Percentiles rank a stretch among this genome's conserved stretches.
Evolutionary conservation across 1,140 invertebrate species (phyloP).

Genomic region (Teleogryllus occipitalis): DNA sequence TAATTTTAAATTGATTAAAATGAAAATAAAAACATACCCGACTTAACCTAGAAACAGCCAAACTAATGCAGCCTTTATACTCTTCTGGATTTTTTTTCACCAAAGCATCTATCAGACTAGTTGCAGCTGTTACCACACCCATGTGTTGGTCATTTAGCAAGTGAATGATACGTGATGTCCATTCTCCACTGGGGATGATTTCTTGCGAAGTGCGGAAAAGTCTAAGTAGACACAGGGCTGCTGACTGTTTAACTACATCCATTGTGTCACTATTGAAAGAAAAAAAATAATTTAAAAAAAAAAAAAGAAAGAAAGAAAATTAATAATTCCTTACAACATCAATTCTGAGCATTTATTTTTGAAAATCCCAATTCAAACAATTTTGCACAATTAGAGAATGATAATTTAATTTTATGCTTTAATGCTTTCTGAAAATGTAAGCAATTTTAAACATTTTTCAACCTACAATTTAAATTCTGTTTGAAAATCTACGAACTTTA

Average conservation of each 20-base stretch:
- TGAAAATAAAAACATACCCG: constrained; percentile 48
- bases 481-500: too few species aligned
- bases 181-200: constrained; percentile 94
- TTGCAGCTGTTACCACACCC: constrained; percentile 97
- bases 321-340: not conserved
- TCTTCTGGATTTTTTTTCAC: constrained; percentile 98
- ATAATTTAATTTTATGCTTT: not conserved
- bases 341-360: not conserved
- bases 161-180: constrained; percentile 98
- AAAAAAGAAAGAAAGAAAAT: not conserved
- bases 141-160: constrained; percentile 98
- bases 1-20: not conserved
- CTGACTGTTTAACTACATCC: constrained; percentile 99
- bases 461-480: too few species aligned
- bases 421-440: too few species aligned
- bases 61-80: constrained; percentile 96
- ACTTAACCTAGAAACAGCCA: constrained; percentile 94
- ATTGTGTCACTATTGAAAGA: constrained; percentile 78
- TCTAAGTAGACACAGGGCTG: constrained; percentile 89
- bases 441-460: too few species aligned
- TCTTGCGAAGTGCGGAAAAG: constrained; percentile 88
- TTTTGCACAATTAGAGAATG: not conserved
- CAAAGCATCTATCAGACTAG: constrained; percentile 94
- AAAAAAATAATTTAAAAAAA: not conserved
- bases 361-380: not conserved